Evolutionary conservation across 2,113 vertebrate species (phyloP).

Genomic region (Azemiops feae): DNA sequence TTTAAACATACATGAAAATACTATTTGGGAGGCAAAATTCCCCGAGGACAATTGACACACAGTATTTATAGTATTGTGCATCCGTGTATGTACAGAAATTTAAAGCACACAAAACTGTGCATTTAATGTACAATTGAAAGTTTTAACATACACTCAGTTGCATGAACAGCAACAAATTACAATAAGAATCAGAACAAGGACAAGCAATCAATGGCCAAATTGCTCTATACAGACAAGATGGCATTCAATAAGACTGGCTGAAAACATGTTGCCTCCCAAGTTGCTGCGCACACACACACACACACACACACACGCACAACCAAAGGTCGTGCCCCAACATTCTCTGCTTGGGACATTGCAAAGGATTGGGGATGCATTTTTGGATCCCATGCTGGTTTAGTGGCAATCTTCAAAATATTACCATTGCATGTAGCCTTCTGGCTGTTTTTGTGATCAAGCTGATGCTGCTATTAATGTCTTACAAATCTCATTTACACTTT

Average conservation of each 20-base stretch:
- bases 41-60: slow-evolving; percentile 64
- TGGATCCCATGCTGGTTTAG: background rate
- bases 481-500: slow-evolving; percentile 38
- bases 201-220: slow-evolving; percentile 72
- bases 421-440: background rate
- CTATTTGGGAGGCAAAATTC: slow-evolving; percentile 61
- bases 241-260: slow-evolving; percentile 60
- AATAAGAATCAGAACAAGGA: slow-evolving; percentile 72
- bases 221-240: slow-evolving; percentile 74
- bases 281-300: background rate
- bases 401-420: background rate
- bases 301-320: background rate
- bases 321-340: background rate
- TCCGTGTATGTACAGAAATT: slow-evolving; percentile 69
- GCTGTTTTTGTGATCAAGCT: background rate
- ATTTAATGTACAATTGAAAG: slow-evolving; percentile 67
- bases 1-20: slow-evolving; percentile 68
- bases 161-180: slow-evolving; percentile 72
- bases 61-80: slow-evolving; percentile 56
- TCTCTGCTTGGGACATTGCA: background rate
- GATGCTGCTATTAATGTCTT: background rate
- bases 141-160: slow-evolving; percentile 66
- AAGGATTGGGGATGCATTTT: background rate
- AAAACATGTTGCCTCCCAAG: background rate
- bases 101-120: slow-evolving; percentile 80